A percentile compares a stretch with the other conserved stretches of the same genome.
These are phyloP conservation scores for Trachelus troglodyta DNA, from an alignment of 2,888 invertebrate species.

Conservation along the genomic window DNA sequence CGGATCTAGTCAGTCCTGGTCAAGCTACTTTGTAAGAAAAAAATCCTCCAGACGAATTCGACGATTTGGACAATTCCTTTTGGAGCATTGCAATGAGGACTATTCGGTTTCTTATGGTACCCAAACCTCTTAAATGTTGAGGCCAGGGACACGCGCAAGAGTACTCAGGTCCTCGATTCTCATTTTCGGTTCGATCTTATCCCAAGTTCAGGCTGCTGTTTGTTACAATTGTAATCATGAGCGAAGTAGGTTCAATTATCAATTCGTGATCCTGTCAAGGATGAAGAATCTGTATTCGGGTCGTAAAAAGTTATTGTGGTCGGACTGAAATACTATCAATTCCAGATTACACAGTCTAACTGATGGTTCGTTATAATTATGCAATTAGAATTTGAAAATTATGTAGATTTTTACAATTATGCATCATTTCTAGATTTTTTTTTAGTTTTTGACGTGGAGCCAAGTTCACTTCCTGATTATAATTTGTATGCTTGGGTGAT, in stretches of 20 bases:
- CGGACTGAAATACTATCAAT: neutral
- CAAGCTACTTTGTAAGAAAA: conserved; percentile 57
- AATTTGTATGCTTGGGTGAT: neutral
- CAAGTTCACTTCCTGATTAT: neutral
- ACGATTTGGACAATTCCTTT: neutral
- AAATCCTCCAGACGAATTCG: neutral
- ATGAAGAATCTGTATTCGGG: too few relatives aligned
- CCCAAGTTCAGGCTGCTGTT: neutral
- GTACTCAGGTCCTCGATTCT: neutral
- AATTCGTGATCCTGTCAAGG: too few relatives aligned
- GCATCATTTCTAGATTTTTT: neutral
- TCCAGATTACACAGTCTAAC: neutral
- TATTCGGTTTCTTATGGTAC: neutral
- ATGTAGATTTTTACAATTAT: neutral
- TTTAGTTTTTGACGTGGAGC: neutral
- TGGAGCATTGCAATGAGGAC: neutral
- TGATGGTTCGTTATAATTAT: neutral
- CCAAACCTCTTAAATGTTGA: neutral
- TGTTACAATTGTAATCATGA: neutral
- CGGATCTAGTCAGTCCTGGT: conserved; percentile 59
- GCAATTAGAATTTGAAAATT: neutral
- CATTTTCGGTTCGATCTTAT: conserved; percentile 4
- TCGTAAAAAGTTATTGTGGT: too few relatives aligned
- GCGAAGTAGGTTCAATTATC: neutral
- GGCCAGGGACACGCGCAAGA: neutral